Conservation (phyloP, 1,140 invertebrate species). For the Temnothorax nylanderi region DNA sequence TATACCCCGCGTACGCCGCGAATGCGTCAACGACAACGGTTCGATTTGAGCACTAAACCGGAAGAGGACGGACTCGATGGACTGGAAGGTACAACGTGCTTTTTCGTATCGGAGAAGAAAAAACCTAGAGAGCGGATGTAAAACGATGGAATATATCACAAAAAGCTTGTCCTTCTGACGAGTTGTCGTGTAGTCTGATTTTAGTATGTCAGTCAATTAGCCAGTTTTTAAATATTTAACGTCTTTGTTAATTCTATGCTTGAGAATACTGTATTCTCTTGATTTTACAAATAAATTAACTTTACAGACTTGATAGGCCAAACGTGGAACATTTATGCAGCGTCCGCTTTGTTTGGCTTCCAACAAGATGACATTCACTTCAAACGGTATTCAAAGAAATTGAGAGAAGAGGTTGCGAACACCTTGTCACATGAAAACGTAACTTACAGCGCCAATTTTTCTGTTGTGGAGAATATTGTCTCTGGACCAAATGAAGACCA, state of each 20-base stretch:
- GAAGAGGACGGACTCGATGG: not conserved
- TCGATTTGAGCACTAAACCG: not conserved
- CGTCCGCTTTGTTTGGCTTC: constrained; percentile 77
- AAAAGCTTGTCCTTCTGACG: too few species aligned
- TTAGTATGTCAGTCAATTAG: not conserved
- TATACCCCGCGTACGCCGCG: constrained; percentile 5
- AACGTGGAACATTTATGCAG: constrained; percentile 80
- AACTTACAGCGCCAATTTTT: constrained; percentile 73
- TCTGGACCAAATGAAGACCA: constrained; percentile 64
- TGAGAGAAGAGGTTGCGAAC: constrained; percentile 80
- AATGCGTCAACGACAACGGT: constrained; percentile 40
- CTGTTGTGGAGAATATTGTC: constrained; percentile 63
- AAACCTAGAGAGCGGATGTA: not conserved
- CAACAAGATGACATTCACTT: constrained; percentile 73
- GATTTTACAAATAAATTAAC: too few species aligned
- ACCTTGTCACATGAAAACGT: constrained; percentile 75
- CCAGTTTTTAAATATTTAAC: too few species aligned
- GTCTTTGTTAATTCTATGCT: too few species aligned
- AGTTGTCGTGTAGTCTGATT: not conserved
- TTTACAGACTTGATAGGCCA: constrained; percentile 61
- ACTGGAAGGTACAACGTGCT: constrained; percentile 29
- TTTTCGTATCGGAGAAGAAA: not conserved
- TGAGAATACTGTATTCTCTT: too few species aligned
- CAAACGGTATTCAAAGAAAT: constrained; percentile 78
- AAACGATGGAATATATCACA: not conserved